Evolutionary conservation across 1,140 invertebrate genomes (phyloP).

Genomic region (Neodiprion lecontei): DNA sequence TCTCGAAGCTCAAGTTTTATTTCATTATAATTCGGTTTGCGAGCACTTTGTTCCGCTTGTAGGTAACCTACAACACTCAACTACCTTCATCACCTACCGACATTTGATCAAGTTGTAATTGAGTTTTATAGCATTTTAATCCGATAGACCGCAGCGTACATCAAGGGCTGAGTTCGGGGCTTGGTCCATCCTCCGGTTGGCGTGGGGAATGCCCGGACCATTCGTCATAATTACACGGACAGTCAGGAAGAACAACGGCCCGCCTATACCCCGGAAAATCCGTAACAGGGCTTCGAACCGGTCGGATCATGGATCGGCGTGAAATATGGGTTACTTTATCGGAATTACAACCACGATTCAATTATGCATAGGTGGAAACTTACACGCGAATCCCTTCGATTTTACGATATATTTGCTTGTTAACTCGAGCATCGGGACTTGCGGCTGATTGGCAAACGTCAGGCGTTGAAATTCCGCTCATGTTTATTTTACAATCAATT

Average conservation of each 20-base stretch:
- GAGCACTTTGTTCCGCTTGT: conserved; percentile 11
- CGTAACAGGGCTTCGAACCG: neutral
- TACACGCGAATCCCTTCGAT: too few species aligned
- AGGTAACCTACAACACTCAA: conserved; percentile 28
- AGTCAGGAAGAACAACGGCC: conserved; percentile 39
- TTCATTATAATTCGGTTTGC: neutral
- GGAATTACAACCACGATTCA: neutral
- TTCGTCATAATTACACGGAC: conserved; percentile 50
- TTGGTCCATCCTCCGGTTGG: conserved; percentile 19
- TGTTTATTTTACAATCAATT: too few species aligned
- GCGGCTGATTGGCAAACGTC: too few species aligned
- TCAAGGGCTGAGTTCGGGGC: neutral
- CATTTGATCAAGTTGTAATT: conserved; percentile 49
- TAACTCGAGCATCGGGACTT: too few species aligned
- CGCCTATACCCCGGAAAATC: neutral
- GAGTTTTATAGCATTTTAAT: conserved; percentile 54
- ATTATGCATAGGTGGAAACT: neutral
- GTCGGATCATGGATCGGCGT: neutral
- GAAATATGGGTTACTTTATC: conserved; percentile 1
- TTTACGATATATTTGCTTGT: too few species aligned
- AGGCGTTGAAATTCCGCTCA: too few species aligned
- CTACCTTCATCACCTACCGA: conserved; percentile 28
- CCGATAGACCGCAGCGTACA: conserved; percentile 31
- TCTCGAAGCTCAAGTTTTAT: too few species aligned
- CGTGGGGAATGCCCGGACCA: conserved; percentile 33